Evolutionary conservation across 2,797 vertebrate genomes (phyloP).

Genomic region (Sebastes taczanowskii): DNA sequence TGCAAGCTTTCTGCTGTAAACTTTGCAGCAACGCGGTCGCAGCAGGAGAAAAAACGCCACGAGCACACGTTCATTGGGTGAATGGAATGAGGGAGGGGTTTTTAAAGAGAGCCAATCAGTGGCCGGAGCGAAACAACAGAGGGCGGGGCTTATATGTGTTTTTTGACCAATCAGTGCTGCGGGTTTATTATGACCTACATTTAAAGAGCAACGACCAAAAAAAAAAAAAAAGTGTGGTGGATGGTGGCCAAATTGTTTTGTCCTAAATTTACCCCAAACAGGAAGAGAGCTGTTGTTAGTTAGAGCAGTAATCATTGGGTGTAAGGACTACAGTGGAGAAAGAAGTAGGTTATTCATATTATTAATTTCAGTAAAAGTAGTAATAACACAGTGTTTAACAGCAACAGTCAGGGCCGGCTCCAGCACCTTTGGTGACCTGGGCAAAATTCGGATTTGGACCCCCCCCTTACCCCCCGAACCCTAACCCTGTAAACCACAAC

Average conservation of each 20-base stretch:
- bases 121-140: too few species aligned
- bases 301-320: background rate
- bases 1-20: constrained; percentile 38
- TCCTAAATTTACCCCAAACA: background rate
- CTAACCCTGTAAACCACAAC: too few species aligned
- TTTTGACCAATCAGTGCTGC: constrained; percentile 51
- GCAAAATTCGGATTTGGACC: too few species aligned
- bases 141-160: background rate
- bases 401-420: too few species aligned
- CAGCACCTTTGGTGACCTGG: too few species aligned
- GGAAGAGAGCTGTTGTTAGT: background rate
- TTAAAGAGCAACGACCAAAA: constrained; percentile 34
- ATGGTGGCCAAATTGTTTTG: background rate
- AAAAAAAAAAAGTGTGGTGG: background rate
- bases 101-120: constrained; percentile 52
- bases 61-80: constrained; percentile 48
- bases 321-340: background rate
- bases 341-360: background rate
- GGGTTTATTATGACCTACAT: constrained; percentile 4
- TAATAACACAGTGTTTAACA: background rate
- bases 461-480: too few species aligned
- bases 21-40: constrained; percentile 62
- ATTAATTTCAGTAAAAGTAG: background rate
- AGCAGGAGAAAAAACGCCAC: constrained; percentile 12
- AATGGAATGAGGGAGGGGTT: constrained; percentile 19